A percentile compares a stretch with the other conserved stretches of the same genome.
phyloP scores from a whole-genome alignment of 2,113 vertebrate genomes.

The Myrmecophaga tridactyla region DNA sequence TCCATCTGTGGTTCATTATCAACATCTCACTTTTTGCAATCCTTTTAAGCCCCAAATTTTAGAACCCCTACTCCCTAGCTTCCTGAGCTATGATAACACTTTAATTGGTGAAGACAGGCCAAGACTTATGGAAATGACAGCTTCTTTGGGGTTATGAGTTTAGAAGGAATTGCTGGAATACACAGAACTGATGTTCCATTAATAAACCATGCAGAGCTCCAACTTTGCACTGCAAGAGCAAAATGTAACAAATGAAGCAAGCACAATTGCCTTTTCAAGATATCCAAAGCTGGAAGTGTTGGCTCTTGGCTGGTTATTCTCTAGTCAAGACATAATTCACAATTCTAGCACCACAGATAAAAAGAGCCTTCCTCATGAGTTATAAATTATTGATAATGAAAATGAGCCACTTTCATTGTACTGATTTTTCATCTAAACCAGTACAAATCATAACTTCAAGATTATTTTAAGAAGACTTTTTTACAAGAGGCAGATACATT shows the following conservation, averaged over 20 bases:
- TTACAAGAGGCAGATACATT: neutral
- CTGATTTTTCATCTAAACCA: neutral
- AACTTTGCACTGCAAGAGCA: neutral
- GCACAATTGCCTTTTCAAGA: neutral
- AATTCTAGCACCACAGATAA: fast-evolving
- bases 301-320: neutral
- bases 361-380: neutral
- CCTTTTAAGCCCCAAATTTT: neutral
- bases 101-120: neutral
- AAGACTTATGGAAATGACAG: neutral
- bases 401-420: too few species aligned
- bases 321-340: neutral
- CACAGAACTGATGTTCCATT: neutral
- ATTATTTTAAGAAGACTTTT: neutral
- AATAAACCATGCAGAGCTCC: neutral
- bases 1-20: neutral
- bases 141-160: neutral
- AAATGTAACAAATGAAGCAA: neutral
- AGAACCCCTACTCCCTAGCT: neutral
- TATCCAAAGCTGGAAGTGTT: neutral
- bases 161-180: neutral
- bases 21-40: neutral
- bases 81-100: neutral
- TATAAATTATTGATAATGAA: too few species aligned
- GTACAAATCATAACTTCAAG: neutral